Percentiles rank a stretch among this genome's conserved stretches.
These are phyloP conservation scores for Hiodon alosoides DNA, from an alignment of 2,113 vertebrate genomes.

Conservation along the genomic window DNA sequence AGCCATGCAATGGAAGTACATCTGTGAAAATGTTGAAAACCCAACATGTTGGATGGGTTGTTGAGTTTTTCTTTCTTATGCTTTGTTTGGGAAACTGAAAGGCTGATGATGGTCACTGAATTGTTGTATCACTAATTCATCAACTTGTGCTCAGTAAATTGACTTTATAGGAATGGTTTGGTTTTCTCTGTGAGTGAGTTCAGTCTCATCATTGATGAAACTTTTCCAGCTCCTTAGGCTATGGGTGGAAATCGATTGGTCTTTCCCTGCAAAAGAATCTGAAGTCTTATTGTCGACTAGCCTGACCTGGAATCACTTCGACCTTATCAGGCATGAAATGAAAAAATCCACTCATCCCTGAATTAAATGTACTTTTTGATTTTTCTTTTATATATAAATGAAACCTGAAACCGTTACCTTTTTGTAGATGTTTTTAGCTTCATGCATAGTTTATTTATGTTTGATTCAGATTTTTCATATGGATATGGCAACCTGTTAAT, in stretches of 20 bases:
- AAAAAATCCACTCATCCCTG: slow-evolving; percentile 53
- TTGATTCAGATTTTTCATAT: not conserved
- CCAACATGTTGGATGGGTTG: not conserved
- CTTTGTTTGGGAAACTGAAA: not conserved
- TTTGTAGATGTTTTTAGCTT: slow-evolving; percentile 2
- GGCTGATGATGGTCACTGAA: not conserved
- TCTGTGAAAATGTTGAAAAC: not conserved
- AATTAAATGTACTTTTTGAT: slow-evolving; percentile 44
- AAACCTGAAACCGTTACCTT: slow-evolving; percentile 9
- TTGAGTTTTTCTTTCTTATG: not conserved
- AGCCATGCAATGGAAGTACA: not conserved
- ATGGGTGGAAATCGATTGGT: slow-evolving; percentile 51
- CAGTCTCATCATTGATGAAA: slow-evolving; percentile 43
- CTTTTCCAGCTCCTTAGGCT: slow-evolving; percentile 38
- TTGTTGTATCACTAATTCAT: not conserved
- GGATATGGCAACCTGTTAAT: too few relatives aligned
- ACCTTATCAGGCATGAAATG: slow-evolving; percentile 53
- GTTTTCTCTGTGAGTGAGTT: slow-evolving; percentile 21
- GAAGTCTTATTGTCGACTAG: slow-evolving; percentile 29
- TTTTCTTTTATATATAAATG: slow-evolving; percentile 18
- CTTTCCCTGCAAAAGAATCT: slow-evolving; percentile 44
- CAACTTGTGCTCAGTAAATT: not conserved
- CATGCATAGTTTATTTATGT: not conserved
- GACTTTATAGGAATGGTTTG: not conserved
- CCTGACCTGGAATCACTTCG: slow-evolving; percentile 42